phyloP scores from a whole-genome alignment of 2,888 invertebrate species.

The Epirrhoe alternata region DNA sequence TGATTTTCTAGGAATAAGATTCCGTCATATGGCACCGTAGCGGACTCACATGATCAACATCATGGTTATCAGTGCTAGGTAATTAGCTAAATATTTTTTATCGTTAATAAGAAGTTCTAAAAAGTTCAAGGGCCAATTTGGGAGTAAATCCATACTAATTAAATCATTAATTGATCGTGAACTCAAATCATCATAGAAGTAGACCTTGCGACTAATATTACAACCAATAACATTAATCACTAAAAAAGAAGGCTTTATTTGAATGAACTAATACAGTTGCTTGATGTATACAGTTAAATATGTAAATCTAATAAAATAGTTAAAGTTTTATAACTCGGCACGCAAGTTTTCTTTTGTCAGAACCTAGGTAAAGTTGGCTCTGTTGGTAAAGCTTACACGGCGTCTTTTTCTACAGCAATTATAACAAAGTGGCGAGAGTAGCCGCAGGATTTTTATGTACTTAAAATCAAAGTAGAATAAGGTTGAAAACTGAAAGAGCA shows the following conservation, averaged over 20 bases:
- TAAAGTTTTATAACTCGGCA: not conserved
- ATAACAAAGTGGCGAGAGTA: not conserved
- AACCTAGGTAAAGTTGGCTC: not conserved
- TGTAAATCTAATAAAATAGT: not conserved
- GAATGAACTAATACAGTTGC: not conserved
- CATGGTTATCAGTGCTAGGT: slow-evolving; percentile 3
- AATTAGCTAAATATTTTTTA: slow-evolving; percentile 9
- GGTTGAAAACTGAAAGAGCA: too few relatives aligned
- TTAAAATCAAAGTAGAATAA: too few relatives aligned
- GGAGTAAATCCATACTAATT: not conserved
- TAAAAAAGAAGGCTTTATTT: not conserved
- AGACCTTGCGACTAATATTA: not conserved
- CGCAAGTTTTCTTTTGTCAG: too few relatives aligned
- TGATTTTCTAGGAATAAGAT: not conserved
- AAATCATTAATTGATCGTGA: slow-evolving; percentile 4
- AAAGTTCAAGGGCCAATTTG: slow-evolving; percentile 9
- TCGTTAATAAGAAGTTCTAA: too few relatives aligned
- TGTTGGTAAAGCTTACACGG: not conserved
- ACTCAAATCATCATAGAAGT: not conserved
- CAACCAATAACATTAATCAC: not conserved
- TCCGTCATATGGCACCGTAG: not conserved
- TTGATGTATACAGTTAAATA: not conserved
- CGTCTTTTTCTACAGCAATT: not conserved
- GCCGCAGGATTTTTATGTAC: too few relatives aligned
- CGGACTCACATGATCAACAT: not conserved